These are phyloP conservation scores for Silurus asotus DNA, from an alignment of 2,113 vertebrate species.

Conservation along the genomic window DNA sequence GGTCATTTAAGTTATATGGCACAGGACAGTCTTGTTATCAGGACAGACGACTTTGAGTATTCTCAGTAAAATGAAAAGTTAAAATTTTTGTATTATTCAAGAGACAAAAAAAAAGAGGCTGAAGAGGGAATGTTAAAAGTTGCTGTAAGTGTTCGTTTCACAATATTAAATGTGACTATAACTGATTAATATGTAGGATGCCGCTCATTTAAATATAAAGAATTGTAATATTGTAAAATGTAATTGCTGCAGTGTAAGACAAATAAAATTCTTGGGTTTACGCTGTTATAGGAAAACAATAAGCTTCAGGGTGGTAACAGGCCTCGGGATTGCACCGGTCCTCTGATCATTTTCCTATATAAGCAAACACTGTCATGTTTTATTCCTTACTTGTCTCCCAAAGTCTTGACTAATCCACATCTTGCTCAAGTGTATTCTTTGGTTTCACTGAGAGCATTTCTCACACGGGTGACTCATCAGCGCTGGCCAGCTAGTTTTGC, in stretches of 20 bases:
- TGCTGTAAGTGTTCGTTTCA: neutral
- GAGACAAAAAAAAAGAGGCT: neutral
- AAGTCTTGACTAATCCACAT: slow-evolving; percentile 26
- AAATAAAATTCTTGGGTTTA: neutral
- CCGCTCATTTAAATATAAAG: neutral
- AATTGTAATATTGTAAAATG: neutral
- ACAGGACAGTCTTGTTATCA: neutral
- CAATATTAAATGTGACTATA: neutral
- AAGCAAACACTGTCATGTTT: neutral
- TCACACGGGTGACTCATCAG: slow-evolving; percentile 45
- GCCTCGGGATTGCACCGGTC: neutral
- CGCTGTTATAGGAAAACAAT: neutral
- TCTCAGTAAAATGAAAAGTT: neutral
- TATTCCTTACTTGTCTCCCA: neutral
- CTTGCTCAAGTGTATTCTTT: slow-evolving; percentile 25
- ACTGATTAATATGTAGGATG: neutral
- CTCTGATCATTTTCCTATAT: neutral
- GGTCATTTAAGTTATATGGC: neutral
- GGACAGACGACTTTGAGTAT: neutral
- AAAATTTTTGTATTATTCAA: neutral
- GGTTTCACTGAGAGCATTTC: slow-evolving; percentile 24
- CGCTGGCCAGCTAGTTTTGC: slow-evolving; percentile 11
- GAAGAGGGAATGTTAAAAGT: neutral
- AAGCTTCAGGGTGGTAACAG: neutral
- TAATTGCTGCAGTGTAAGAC: neutral